Conservation (phyloP, 2,888 invertebrate genomes). For the Tinea pellionella region DNA sequence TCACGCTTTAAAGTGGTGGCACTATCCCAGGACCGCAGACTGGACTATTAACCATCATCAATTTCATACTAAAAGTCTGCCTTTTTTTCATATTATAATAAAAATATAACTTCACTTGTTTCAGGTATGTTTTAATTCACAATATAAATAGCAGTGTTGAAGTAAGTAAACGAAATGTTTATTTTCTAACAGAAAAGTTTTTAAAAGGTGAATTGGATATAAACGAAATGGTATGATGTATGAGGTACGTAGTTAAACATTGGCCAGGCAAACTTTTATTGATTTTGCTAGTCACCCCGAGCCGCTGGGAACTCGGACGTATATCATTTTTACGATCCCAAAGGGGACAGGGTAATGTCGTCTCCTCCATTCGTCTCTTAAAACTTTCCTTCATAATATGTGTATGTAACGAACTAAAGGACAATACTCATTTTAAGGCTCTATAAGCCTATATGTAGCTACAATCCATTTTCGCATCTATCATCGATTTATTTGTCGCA, state of each 20-base stretch:
- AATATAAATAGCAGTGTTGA: background rate
- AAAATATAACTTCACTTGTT: background rate
- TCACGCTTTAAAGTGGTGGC: too few relatives aligned
- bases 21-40: too few relatives aligned
- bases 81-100: background rate
- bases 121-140: background rate
- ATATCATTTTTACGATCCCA: conserved; percentile 11
- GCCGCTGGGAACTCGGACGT: background rate
- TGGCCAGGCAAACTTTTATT: conserved; percentile 7
- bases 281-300: conserved; percentile 6
- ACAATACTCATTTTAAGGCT: too few relatives aligned
- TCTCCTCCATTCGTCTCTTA: background rate
- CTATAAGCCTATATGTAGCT: too few relatives aligned
- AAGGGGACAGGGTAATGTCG: conserved; percentile 8
- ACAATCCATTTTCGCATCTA: too few relatives aligned
- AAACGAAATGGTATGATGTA: background rate
- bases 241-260: background rate
- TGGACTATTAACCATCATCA: too few relatives aligned
- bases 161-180: background rate
- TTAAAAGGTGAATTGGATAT: background rate
- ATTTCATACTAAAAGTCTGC: too few relatives aligned
- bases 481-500: too few relatives aligned
- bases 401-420: too few relatives aligned
- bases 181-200: background rate
- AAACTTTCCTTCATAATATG: background rate